Base-by-base conservation (phyloP, 2,113 vertebrate species). In the Cygnus buccinator region DNA sequence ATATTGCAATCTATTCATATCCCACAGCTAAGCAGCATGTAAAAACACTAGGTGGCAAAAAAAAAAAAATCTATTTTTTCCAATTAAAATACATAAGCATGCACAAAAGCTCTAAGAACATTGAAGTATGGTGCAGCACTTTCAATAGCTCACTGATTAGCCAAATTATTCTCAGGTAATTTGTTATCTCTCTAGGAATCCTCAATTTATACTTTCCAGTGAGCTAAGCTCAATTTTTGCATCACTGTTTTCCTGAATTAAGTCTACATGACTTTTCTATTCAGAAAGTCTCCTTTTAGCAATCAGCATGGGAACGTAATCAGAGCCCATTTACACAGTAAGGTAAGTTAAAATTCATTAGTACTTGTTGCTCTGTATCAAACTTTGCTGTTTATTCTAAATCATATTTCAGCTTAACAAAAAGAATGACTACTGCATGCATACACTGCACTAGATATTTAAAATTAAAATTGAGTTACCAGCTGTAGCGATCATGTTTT, bases 51-150 rank as follows among this genome's bases (percentile, higher is more conserved):
- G 76, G 95, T 61, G 29, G 70, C 33, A 92, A 92, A 85, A 96
- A 96, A 74, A 48, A 50, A 52, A 52, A 35, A 35, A 35, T 35
- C 35, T 35, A 35, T 95, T 94, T 94, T 86, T 95, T 77, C 68
- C 39, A 96, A 83, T 92, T 92, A 90, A 84, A 96, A 92, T 71
- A 72, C 23, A 75, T 61, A 94, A 90, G 83, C 52, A 84, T 37
- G 20, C 18, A 93, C 54, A 84, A 95, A 90, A 89, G 43, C 57
- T 37, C 4, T 35, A 86, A 71, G 75, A 88, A 75, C 74, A 44
- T 33, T 81, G 3, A 90, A 74, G 33, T 80, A 68, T 1, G 1
- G 37, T 61, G 23, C 33, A 93, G 35, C 21, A 20, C n/a, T 95
- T 96, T 81, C 43, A 77, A 39, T 54, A 29, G 18, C 44, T 90